These are phyloP conservation scores for Tetragnatha montana DNA, from an alignment of 2,888 invertebrate genomes.

Conservation along the genomic window DNA sequence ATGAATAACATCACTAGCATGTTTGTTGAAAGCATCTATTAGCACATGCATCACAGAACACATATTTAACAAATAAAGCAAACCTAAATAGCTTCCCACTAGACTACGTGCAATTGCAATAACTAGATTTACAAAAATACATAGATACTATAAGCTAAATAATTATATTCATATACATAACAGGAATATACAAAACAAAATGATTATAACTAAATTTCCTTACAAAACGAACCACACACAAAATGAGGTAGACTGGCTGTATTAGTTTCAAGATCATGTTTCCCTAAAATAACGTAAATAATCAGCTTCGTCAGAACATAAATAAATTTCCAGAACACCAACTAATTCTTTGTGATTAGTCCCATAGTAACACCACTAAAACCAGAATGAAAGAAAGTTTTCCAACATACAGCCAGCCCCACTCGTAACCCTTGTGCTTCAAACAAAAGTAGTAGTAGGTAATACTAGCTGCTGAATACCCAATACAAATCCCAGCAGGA, in stretches of 20 bases:
- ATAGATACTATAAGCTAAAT: slow-evolving; percentile 38
- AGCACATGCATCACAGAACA: not conserved
- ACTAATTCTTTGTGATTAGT: not conserved
- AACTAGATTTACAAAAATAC: slow-evolving; percentile 68
- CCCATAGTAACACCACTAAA: not conserved
- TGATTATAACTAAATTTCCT: slow-evolving; percentile 17
- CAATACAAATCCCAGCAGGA: not conserved
- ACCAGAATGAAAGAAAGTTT: not conserved
- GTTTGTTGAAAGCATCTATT: not conserved
- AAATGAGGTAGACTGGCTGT: slow-evolving; percentile 47
- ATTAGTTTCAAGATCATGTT: not conserved
- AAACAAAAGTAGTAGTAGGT: slow-evolving; percentile 20
- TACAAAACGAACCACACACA: slow-evolving; percentile 49
- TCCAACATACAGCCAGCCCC: slow-evolving; percentile 32
- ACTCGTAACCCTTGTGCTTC: slow-evolving; percentile 42
- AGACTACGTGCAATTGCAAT: slow-evolving; percentile 41
- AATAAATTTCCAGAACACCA: not conserved
- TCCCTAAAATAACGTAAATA: slow-evolving; percentile 2
- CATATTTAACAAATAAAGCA: slow-evolving; percentile 25
- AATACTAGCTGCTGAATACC: slow-evolving; percentile 67
- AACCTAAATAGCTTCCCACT: slow-evolving; percentile 19
- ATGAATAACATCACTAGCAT: not conserved
- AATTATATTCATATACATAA: slow-evolving; percentile 44
- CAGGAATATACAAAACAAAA: slow-evolving; percentile 61
- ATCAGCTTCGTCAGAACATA: not conserved